phyloP scores from a whole-genome alignment of 2,888 invertebrate species.

The Therioaphis trifolii region DNA sequence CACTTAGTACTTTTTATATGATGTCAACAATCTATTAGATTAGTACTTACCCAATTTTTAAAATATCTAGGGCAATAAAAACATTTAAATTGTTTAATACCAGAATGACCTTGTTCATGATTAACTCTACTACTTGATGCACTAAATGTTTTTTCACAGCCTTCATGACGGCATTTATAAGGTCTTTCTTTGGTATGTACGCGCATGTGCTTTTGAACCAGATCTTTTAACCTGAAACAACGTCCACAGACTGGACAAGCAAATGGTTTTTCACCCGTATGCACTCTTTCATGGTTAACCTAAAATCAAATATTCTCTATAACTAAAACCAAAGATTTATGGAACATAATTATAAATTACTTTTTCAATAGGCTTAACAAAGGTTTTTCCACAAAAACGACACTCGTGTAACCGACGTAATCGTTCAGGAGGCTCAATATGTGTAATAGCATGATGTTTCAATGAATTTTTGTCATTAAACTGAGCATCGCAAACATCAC shows the following conservation, averaged over 20 bases:
- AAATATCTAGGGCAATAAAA: slow-evolving; percentile 61
- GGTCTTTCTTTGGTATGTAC: slow-evolving; percentile 61
- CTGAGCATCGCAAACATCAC: slow-evolving; percentile 50
- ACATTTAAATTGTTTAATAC: slow-evolving; percentile 58
- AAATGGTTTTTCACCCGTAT: slow-evolving; percentile 63
- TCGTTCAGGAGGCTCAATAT: slow-evolving; percentile 60
- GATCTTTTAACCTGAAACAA: slow-evolving; percentile 61
- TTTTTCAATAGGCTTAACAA: slow-evolving; percentile 58
- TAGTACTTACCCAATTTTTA: slow-evolving; percentile 50
- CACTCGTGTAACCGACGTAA: slow-evolving; percentile 57
- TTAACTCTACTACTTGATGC: slow-evolving; percentile 56
- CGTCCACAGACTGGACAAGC: slow-evolving; percentile 55
- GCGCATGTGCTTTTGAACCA: slow-evolving; percentile 61
- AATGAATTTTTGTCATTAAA: slow-evolving; percentile 58
- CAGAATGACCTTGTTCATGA: slow-evolving; percentile 59
- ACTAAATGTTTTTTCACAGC: slow-evolving; percentile 59
- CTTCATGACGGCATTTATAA: slow-evolving; percentile 55
- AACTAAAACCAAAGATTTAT: neutral
- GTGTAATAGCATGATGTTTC: slow-evolving; percentile 59
- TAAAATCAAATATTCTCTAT: neutral
- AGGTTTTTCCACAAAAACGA: slow-evolving; percentile 57
- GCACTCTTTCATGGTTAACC: slow-evolving; percentile 61
- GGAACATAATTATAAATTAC: slow-evolving; percentile 27
- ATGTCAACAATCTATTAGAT: too few relatives aligned
- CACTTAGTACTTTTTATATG: too few relatives aligned